Conservation (phyloP, 2,888 invertebrate species). For the Merodon equestris region DNA sequence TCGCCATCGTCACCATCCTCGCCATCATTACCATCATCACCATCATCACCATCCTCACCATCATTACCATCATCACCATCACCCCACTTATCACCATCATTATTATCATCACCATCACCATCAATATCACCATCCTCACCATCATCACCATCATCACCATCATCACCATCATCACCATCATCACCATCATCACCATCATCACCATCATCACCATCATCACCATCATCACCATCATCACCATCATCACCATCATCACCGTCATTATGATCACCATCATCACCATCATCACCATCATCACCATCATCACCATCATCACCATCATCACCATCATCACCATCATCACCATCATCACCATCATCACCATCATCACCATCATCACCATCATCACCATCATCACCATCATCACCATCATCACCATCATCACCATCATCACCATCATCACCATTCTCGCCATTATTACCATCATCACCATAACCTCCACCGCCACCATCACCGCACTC, state of each 20-base stretch:
- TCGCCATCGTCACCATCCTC: background rate
- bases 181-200: slow-evolving; percentile 1
- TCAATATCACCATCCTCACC: no score
- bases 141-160: no score
- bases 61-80: no score
- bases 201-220: background rate
- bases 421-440: background rate
- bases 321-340: background rate
- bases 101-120: background rate
- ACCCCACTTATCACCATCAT: no score
- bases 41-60: no score
- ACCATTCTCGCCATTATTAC: no score
- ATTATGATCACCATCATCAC: no score
- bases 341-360: background rate
- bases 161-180: background rate
- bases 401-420: background rate
- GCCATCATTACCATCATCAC: background rate
- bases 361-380: background rate
- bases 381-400: background rate
- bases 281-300: background rate
- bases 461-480: no score
- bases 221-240: background rate
- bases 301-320: background rate
- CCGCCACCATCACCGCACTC: no score
- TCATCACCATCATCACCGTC: background rate